Base-by-base conservation (phyloP, 2,113 vertebrate species). In the Gymnogyps californianus region DNA sequence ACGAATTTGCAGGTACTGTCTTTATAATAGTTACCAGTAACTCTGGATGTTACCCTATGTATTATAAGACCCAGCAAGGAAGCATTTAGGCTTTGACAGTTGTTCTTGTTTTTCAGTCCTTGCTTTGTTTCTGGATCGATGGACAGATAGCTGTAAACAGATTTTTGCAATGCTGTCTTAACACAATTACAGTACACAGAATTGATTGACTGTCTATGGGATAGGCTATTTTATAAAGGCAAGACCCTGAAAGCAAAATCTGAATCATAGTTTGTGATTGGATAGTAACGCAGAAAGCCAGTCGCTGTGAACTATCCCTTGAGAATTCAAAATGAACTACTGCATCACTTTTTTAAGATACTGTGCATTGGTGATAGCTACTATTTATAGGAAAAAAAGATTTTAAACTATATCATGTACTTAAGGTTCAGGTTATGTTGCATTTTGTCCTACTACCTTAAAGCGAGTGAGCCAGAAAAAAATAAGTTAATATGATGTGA, bases 131-230 rank as follows among this genome's bases (percentile, higher is more conserved):
- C 94, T 96, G 95, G 90, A 92, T 92, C 59, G 59, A 92, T 94
- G 79, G 96, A 92, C 94, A 95, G 89, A 89, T 28, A 95, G 88
- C 85, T 96, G 94, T 90, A 96, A 89, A 85, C 87, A 94, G 72
- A 77, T 75, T 81, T 91, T 76, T 71, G 70, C 83, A 88, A 67
- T 44, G 17, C 81, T 93, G 75, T 84, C 90, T 65, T 55, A 34
- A 65, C 95, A 93, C 86, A 95, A 89, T 93, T 89, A 92, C 80
- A 89, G 84, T 38, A 61, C 76, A 51, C 25, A 32, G 71, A 38
- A 74, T 42, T 93, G 85, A 95, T 59, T 93, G 93, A 83, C 94
- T 92, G 90, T 65, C 74, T 71, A 34, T 26, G 38, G 62, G 72
- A 87, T 5, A 40, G 74, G 79, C 75, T 97, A 42, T 79, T 97